Evolutionary conservation across 2,113 vertebrate species (phyloP), one percentile per base, ranked within the genome.

Genomic region (Ciconia stormi): DNA sequence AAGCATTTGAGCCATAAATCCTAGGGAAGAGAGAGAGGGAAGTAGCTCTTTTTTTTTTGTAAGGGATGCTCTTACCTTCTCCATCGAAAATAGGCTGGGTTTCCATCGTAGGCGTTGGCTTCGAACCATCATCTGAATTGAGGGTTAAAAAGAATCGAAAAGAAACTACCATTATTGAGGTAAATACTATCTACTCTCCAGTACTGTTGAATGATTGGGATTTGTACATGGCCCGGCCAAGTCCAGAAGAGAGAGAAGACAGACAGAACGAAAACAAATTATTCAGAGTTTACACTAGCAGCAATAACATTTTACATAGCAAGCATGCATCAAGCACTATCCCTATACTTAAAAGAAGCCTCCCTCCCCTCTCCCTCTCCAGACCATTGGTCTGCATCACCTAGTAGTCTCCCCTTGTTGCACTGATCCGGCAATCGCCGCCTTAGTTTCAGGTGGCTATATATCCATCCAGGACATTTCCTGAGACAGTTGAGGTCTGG

Each of bases 121-220:
- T 99, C 61, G 98, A 99, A 89, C 99, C 99, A 3, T 99, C 99
- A 97, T 99, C 99, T 99, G 99, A 99, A 98, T 99, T 99, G 85
- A 99, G 99, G 50, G 99, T 99, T 98, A 99, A 98, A 99, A 99
- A 99, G 98, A 99, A 99, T 96, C 98, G 99, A 99, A 99, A 99
- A 98, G 99, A 99, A 98, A 99, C 99, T 99, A 99, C 99, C 99
- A 99, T 99, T 99, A 99, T 99, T 99, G 99, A 99, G 99, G 99
- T 99, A 99, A 99, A 99, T 99, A 99, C 99, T 99, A 99, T 99
- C 99, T 99, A 99, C 99, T 99, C 99, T 99, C 99, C 99, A 99
- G 99, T 98, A 99, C 98, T 99, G 98, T 99, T 99, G 99, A 99
- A 99, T 99, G 98, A 97, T 99, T 99, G 99, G 99, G 99, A 99